These are phyloP conservation scores for Gracilinanus agilis DNA, from an alignment of 2,113 vertebrate species.

Conservation along the genomic window DNA sequence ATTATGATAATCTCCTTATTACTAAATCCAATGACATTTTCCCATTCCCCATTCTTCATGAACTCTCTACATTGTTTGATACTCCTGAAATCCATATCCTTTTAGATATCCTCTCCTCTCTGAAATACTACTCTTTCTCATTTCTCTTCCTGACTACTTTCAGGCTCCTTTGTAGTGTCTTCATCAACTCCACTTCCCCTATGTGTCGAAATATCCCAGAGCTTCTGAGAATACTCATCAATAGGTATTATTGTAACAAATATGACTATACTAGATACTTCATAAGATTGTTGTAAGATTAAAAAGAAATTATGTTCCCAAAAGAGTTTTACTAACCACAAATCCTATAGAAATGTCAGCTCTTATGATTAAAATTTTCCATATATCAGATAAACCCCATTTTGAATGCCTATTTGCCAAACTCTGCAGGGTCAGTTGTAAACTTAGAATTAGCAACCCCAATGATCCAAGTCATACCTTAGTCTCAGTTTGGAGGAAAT, in stretches of 20 bases:
- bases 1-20: not conserved
- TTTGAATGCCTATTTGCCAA: not conserved
- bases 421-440: not conserved
- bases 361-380: not conserved
- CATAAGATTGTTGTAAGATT: not conserved
- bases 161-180: not conserved
- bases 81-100: not conserved
- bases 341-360: not conserved
- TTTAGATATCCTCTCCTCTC: not conserved
- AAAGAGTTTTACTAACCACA: not conserved
- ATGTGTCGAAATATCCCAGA: not conserved
- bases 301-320: not conserved
- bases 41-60: not conserved
- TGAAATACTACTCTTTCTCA: not conserved
- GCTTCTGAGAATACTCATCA: not conserved
- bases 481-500: not conserved
- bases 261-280: not conserved
- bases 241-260: not conserved
- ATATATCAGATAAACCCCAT: not conserved
- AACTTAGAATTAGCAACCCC: not conserved
- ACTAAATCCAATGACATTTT: not conserved
- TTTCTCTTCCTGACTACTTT: not conserved
- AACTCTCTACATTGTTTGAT: not conserved
- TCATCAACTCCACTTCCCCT: not conserved
- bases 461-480: not conserved